Percentiles rank a stretch among this genome's conserved stretches.
phyloP scores from a whole-genome alignment of 1,140 invertebrate species.

The Trachymyrmex cornetzi region DNA sequence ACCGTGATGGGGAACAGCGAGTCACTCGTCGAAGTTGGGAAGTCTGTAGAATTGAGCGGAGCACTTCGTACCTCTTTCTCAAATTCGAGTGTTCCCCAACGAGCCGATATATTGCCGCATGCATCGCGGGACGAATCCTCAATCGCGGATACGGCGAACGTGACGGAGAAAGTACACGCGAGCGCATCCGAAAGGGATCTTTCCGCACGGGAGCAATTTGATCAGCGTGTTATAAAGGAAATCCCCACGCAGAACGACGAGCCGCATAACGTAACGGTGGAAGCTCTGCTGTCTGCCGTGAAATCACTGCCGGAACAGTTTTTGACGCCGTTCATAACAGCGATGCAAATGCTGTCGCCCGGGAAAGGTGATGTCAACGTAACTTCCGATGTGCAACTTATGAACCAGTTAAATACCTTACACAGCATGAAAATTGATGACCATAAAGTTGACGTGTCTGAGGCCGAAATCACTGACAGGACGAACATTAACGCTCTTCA shows the following conservation, averaged over 20 bases:
- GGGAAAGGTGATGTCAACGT: conserved; percentile 58
- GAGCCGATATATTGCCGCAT: background rate
- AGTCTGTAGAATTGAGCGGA: conserved; percentile 37
- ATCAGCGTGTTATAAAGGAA: background rate
- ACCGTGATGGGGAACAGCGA: conserved; percentile 6
- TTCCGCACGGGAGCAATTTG: background rate
- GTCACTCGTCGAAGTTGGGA: conserved; percentile 45
- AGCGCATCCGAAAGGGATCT: background rate
- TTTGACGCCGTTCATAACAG: conserved; percentile 79
- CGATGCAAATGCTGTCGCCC: conserved; percentile 79
- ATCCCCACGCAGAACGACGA: conserved; percentile 23
- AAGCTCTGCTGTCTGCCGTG: conserved; percentile 81
- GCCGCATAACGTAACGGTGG: conserved; percentile 71
- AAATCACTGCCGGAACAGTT: conserved; percentile 83
- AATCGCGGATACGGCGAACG: background rate
- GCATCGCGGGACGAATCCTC: background rate
- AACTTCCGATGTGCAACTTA: conserved; percentile 31
- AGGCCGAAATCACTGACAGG: background rate
- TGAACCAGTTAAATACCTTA: conserved; percentile 43
- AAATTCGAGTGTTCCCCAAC: conserved; percentile 2
- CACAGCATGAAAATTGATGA: background rate
- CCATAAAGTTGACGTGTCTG: background rate
- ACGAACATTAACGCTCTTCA: background rate
- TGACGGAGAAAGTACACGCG: background rate
- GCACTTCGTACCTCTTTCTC: background rate